Conservation (phyloP, 1,140 invertebrate genomes). For the Gryllus bimaculatus region DNA sequence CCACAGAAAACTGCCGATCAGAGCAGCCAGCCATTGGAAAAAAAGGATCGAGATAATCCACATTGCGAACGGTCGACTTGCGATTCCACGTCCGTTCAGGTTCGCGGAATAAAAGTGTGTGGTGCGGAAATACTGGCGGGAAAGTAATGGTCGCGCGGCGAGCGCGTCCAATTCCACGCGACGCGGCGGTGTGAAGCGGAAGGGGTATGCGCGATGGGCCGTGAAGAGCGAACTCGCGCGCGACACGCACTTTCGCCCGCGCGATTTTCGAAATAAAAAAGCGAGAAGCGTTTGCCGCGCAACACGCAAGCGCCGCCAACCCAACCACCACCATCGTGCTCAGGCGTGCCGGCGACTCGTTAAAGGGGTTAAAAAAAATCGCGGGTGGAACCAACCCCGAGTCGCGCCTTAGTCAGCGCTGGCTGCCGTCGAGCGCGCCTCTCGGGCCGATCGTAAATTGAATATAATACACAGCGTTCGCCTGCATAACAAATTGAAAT, state of each 20-base stretch:
- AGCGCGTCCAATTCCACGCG: background rate
- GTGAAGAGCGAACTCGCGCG: background rate
- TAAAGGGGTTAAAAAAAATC: too few relatives aligned
- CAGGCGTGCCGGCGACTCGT: too few relatives aligned
- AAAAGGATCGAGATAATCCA: background rate
- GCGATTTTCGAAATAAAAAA: too few relatives aligned
- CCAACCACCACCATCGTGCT: too few relatives aligned
- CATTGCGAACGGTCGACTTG: background rate
- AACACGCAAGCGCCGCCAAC: too few relatives aligned
- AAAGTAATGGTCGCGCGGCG: background rate
- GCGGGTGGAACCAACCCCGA: background rate
- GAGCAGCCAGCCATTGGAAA: too few relatives aligned
- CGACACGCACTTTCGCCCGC: too few relatives aligned
- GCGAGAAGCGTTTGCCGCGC: too few relatives aligned
- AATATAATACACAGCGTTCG: background rate
- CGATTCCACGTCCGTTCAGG: background rate
- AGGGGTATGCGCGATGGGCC: background rate
- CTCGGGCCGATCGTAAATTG: background rate
- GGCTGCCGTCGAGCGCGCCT: background rate
- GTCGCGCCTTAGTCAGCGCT: background rate
- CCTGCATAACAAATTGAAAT: conserved; percentile 1
- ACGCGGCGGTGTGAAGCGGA: background rate
- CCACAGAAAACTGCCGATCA: too few relatives aligned
- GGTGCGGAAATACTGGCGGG: background rate
- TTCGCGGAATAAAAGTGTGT: background rate